These are phyloP conservation scores for Apodemia mormo DNA, from an alignment of 2,888 invertebrate species.

Conservation along the genomic window DNA sequence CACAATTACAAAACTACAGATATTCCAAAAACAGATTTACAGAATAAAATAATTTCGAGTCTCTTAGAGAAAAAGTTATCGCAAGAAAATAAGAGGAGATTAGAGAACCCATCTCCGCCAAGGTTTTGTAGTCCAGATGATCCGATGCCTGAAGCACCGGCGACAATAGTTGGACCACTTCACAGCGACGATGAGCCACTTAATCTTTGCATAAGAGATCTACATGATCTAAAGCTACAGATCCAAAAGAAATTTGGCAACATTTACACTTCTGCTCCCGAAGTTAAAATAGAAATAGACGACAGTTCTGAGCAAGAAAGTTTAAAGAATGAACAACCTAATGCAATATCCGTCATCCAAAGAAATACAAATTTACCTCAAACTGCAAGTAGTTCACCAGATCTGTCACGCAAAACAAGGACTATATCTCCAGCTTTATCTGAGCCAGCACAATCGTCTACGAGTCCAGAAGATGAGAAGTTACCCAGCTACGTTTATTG, in stretches of 20 bases:
- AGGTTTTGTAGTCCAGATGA: slow-evolving; percentile 61
- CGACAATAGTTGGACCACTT: slow-evolving; percentile 57
- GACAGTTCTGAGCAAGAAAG: slow-evolving; percentile 76
- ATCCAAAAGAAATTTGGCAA: slow-evolving; percentile 84
- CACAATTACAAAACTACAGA: slow-evolving; percentile 48
- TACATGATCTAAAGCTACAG: slow-evolving; percentile 85
- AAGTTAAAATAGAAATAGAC: slow-evolving; percentile 83
- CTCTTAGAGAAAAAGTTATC: slow-evolving; percentile 86
- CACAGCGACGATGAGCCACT: slow-evolving; percentile 86
- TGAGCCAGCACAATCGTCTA: slow-evolving; percentile 66
- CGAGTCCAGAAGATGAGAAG: slow-evolving; percentile 60
- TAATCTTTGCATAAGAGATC: slow-evolving; percentile 91
- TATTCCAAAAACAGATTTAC: slow-evolving; percentile 83
- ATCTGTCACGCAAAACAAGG: slow-evolving; percentile 56
- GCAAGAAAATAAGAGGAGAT: slow-evolving; percentile 82
- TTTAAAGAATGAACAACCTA: slow-evolving; percentile 63
- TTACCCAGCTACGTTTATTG: slow-evolving; percentile 84
- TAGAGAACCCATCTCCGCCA: slow-evolving; percentile 59
- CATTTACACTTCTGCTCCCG: slow-evolving; percentile 79
- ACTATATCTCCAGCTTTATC: slow-evolving; percentile 62
- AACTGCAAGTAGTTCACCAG: slow-evolving; percentile 72
- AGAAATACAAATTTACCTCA: slow-evolving; percentile 66
- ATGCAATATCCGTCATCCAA: slow-evolving; percentile 74
- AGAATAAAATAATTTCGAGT: slow-evolving; percentile 86
- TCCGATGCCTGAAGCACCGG: slow-evolving; percentile 63